Evolutionary conservation across 2,113 vertebrate genomes (phyloP).

Genomic region (Todiramphus chloris): DNA sequence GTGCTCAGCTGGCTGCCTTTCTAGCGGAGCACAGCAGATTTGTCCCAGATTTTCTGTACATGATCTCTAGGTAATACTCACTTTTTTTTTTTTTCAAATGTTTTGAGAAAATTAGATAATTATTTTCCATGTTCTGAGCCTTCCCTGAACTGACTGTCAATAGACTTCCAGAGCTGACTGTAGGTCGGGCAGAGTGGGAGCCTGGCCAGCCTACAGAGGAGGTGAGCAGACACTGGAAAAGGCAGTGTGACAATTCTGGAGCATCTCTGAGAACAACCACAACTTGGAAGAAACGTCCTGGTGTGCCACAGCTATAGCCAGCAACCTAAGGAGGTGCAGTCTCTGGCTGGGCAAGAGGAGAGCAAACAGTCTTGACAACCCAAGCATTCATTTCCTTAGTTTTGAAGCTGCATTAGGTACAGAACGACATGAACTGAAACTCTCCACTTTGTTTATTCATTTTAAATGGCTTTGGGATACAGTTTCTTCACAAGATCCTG

Average conservation of each 20-base stretch:
- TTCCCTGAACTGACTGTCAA: neutral
- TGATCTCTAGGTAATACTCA: constrained; percentile 1
- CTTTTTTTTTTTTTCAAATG: neutral
- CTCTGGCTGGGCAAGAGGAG: neutral
- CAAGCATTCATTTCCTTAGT: neutral
- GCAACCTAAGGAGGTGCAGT: neutral
- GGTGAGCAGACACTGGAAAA: neutral
- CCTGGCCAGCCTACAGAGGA: neutral
- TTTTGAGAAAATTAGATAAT: constrained; percentile 23
- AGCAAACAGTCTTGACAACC: neutral
- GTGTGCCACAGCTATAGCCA: too few relatives aligned
- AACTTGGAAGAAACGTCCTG: neutral
- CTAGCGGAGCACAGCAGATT: neutral
- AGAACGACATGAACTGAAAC: neutral
- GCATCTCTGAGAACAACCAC: neutral
- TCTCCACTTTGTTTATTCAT: constrained; percentile 9
- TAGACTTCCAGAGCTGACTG: neutral
- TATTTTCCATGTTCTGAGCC: neutral
- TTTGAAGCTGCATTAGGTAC: neutral
- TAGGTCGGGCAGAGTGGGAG: neutral
- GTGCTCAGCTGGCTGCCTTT: constrained; percentile 29
- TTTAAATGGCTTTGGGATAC: constrained; percentile 6
- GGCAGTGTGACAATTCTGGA: neutral
- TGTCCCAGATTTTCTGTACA: constrained; percentile 34
- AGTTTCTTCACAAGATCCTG: neutral